A percentile compares a stretch with the other conserved stretches of the same genome.
phyloP scores from a whole-genome alignment of 2,888 invertebrate genomes.

The Cremastinae sp. region DNA sequence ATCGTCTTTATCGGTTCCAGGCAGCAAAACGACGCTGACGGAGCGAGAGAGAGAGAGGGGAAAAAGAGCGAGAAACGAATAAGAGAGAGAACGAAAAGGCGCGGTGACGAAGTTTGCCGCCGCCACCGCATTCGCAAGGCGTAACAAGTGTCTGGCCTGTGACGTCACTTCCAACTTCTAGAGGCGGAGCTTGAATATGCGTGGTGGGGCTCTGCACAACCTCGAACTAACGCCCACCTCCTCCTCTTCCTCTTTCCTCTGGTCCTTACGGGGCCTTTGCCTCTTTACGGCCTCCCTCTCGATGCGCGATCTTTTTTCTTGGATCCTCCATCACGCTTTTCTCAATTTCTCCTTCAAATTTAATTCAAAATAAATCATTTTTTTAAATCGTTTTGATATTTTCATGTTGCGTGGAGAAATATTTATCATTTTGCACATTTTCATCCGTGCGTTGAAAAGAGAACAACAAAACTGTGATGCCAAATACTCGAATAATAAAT shows the following conservation, averaged over 20 bases:
- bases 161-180: slow-evolving; percentile 76
- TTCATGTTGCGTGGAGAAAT: no score
- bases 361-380: no score
- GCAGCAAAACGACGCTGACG: slow-evolving; percentile 27
- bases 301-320: slow-evolving; percentile 32
- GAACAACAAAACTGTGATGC: no score
- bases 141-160: slow-evolving; percentile 80
- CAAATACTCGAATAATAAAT: no score
- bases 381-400: no score
- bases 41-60: slow-evolving; percentile 50
- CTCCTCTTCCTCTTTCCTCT: slow-evolving; percentile 56
- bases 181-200: slow-evolving; percentile 77
- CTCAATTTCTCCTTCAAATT: no score
- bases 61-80: slow-evolving; percentile 31
- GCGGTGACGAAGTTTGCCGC: slow-evolving; percentile 56
- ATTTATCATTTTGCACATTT: no score
- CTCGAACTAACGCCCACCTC: slow-evolving; percentile 58
- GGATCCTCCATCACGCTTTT: slow-evolving; percentile 11
- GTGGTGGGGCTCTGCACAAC: slow-evolving; percentile 71
- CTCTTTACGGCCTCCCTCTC: no score
- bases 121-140: slow-evolving; percentile 71
- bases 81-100: no score
- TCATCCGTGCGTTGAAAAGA: no score
- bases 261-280: slow-evolving; percentile 39
- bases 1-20: slow-evolving; percentile 42